These are phyloP conservation scores for Acanthurus leucopareius DNA, from an alignment of 2,797 vertebrate species.

Conservation along the genomic window DNA sequence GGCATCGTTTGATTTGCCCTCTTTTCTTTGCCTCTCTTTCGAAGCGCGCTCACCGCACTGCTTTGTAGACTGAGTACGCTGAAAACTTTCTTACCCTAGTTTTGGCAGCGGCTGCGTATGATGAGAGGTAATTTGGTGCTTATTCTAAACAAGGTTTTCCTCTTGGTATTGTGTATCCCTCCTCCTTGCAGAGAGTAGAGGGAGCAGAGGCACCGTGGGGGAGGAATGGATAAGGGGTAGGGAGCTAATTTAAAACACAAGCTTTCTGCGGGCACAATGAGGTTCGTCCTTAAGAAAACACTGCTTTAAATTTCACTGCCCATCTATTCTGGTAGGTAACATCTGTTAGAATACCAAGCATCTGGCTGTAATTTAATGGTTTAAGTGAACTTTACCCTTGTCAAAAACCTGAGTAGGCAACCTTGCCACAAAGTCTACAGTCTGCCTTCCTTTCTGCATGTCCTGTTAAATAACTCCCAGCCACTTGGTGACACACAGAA, in stretches of 20 bases:
- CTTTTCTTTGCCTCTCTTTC: constrained; percentile 67
- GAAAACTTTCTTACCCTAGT: constrained; percentile 67
- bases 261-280: constrained; percentile 63
- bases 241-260: constrained; percentile 73
- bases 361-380: constrained; percentile 69
- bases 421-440: constrained; percentile 28
- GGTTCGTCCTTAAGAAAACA: constrained; percentile 72
- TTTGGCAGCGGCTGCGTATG: constrained; percentile 55
- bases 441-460: constrained; percentile 10
- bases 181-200: constrained; percentile 6
- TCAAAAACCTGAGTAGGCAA: constrained; percentile 58
- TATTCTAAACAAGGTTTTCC: constrained; percentile 59
- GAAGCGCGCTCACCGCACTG: constrained; percentile 52
- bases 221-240: constrained; percentile 8
- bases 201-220: constrained; percentile 28
- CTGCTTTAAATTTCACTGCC: constrained; percentile 68
- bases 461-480: constrained; percentile 18
- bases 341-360: constrained; percentile 65
- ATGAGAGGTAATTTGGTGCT: constrained; percentile 73
- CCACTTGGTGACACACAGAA: not conserved
- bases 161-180: constrained; percentile 49
- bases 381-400: constrained; percentile 63
- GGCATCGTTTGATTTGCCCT: constrained; percentile 76
- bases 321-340: constrained; percentile 42
- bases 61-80: constrained; percentile 57